Percentiles rank a stretch among this genome's conserved stretches.
These are phyloP conservation scores for Meriones psammophilus DNA, from an alignment of 2,797 vertebrate species.

Conservation along the genomic window DNA sequence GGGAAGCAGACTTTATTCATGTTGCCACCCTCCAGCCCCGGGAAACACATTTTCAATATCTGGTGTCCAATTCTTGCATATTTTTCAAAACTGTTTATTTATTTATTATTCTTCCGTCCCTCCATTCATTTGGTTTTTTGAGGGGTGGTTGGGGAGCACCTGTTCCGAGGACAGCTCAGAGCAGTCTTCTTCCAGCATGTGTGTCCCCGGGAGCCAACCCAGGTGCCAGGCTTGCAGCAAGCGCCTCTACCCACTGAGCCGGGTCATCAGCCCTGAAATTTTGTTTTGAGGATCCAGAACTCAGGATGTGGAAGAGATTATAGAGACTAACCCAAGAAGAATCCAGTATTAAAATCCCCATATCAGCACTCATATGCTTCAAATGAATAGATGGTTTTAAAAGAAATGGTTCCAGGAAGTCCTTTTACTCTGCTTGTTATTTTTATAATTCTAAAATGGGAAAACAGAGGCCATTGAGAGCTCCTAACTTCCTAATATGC, in stretches of 20 bases:
- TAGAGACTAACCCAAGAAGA: background rate
- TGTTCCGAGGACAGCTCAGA: background rate
- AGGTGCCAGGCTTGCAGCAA: background rate
- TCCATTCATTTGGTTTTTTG: background rate
- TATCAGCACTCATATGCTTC: background rate
- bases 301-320: background rate
- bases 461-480: background rate
- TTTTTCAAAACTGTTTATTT: background rate
- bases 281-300: background rate
- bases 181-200: background rate
- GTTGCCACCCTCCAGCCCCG: background rate
- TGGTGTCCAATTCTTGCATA: background rate
- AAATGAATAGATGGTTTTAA: background rate
- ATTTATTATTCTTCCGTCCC: background rate
- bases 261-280: fast-evolving
- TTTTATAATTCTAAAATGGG: slow-evolving; percentile 54
- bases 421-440: background rate
- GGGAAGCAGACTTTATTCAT: background rate
- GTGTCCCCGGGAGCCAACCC: background rate
- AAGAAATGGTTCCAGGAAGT: background rate
- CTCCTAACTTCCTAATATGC: background rate
- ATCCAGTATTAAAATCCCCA: background rate
- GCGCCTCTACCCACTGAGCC: background rate
- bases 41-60: background rate
- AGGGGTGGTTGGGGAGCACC: background rate